phyloP scores from a whole-genome alignment of 2,113 vertebrate species.

The Ochotona curzoniae region DNA sequence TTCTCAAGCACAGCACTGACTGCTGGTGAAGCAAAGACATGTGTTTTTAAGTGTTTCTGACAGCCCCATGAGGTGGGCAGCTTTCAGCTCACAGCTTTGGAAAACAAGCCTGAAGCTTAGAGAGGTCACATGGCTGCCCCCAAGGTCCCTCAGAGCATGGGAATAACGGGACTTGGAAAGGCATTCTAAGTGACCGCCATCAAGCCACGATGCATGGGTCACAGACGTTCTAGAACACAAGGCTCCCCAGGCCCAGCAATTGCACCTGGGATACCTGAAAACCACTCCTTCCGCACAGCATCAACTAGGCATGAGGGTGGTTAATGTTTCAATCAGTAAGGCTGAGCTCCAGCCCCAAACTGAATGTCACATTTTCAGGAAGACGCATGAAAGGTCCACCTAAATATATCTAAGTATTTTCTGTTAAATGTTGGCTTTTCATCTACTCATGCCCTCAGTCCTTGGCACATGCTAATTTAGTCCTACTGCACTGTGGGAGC shows the following conservation, averaged over 20 bases:
- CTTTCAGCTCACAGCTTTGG: background rate
- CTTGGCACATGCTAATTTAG: slow-evolving; percentile 78
- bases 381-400: slow-evolving; percentile 58
- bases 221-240: rapidly evolving
- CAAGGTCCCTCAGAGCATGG: background rate
- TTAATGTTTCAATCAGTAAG: slow-evolving; percentile 67
- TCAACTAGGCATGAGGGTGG: background rate
- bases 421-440: slow-evolving; percentile 70
- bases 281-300: background rate
- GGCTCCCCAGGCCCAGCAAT: background rate
- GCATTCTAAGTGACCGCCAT: background rate
- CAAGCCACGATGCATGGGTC: rapidly evolving
- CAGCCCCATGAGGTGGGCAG: background rate
- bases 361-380: slow-evolving; percentile 56
- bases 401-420: slow-evolving; percentile 73
- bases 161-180: background rate
- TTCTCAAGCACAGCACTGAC: rapidly evolving
- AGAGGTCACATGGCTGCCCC: background rate
- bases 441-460: slow-evolving; percentile 62
- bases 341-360: slow-evolving; percentile 45
- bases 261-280: background rate
- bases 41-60: background rate
- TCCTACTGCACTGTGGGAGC: slow-evolving; percentile 65
- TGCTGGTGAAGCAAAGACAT: background rate
- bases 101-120: background rate